Percentiles rank a stretch among this genome's conserved stretches.
These are phyloP conservation scores for Saguinus midas DNA, from an alignment of 2,113 vertebrate genomes.

Conservation along the genomic window DNA sequence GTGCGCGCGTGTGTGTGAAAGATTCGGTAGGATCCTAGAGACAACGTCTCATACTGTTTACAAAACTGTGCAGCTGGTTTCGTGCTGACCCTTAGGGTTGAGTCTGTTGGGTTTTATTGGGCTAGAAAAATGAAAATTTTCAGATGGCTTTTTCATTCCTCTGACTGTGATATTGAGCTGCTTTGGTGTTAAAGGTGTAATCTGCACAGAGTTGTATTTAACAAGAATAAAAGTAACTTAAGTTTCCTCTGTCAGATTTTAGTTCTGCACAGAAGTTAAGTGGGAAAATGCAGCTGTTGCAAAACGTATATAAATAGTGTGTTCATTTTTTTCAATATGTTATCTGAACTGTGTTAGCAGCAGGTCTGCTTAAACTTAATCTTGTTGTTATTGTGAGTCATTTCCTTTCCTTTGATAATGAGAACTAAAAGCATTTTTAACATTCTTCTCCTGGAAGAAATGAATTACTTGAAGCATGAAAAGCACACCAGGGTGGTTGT, in stretches of 20 bases:
- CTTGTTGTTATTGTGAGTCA: constrained; percentile 54
- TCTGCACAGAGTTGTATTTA: constrained; percentile 87
- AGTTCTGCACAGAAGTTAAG: constrained; percentile 59
- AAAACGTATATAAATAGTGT: not conserved
- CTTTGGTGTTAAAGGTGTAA: constrained; percentile 84
- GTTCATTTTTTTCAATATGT: constrained; percentile 1
- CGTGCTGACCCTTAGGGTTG: constrained; percentile 70
- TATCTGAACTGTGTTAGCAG: constrained; percentile 72
- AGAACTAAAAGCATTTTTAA: constrained; percentile 61
- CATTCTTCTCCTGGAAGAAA: constrained; percentile 68
- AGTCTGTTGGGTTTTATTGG: constrained; percentile 65
- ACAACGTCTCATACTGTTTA: constrained; percentile 80
- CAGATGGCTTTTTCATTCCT: constrained; percentile 77
- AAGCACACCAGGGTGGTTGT: constrained; percentile 64
- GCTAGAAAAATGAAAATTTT: constrained; percentile 76
- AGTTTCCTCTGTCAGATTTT: constrained; percentile 63
- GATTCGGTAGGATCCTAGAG: constrained; percentile 74
- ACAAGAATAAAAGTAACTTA: constrained; percentile 77
- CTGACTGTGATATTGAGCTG: constrained; percentile 81
- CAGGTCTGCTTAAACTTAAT: constrained; percentile 67
- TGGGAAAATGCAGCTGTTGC: constrained; percentile 27
- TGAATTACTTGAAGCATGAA: constrained; percentile 77
- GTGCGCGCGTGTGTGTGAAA: not conserved
- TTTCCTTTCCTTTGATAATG: constrained; percentile 66
- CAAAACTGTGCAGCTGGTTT: constrained; percentile 79